These are phyloP conservation scores for Chrysogorgia sp. DNA, from an alignment of 92 coral and sea anemone genomes.

Conservation along the genomic window DNA sequence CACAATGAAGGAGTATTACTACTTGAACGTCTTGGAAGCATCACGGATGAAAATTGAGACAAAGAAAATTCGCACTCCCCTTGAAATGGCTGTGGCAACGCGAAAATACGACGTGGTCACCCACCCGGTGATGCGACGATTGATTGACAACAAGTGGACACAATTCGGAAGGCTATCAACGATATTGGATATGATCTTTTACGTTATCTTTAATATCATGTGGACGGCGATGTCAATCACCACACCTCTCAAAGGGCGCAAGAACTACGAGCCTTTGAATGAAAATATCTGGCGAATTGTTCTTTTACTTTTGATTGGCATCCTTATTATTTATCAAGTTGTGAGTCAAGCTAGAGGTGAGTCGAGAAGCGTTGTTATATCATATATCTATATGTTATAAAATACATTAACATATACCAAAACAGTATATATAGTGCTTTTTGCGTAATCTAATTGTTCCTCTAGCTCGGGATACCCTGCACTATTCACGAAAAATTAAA, in stretches of 20 bases:
- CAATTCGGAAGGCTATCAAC: conserved; percentile 35
- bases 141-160: conserved; percentile 34
- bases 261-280: conserved; percentile 12
- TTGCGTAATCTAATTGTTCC: too few relatives aligned
- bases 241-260: conserved; percentile 20
- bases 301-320: conserved; percentile 2
- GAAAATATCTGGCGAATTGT: conserved; percentile 24
- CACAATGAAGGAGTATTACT: conserved; percentile 34
- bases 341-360: conserved; percentile 24
- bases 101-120: conserved; percentile 39
- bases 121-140: conserved; percentile 36
- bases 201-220: conserved; percentile 23
- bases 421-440: too few relatives aligned
- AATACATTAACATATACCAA: too few relatives aligned
- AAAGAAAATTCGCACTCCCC: conserved; percentile 69
- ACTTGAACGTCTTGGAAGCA: conserved; percentile 31
- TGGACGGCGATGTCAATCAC: conserved; percentile 35
- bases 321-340: conserved; percentile 26
- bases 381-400: too few relatives aligned
- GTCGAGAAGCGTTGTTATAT: neutral
- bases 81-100: conserved; percentile 35
- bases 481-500: too few relatives aligned
- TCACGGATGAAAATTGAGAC: conserved; percentile 85
- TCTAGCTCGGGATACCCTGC: too few relatives aligned
- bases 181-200: conserved; percentile 29